Percentiles rank a stretch among this genome's conserved stretches.
These are phyloP conservation scores for Dichetophora obliterata DNA, from an alignment of 2,888 invertebrate genomes.

Conservation along the genomic window DNA sequence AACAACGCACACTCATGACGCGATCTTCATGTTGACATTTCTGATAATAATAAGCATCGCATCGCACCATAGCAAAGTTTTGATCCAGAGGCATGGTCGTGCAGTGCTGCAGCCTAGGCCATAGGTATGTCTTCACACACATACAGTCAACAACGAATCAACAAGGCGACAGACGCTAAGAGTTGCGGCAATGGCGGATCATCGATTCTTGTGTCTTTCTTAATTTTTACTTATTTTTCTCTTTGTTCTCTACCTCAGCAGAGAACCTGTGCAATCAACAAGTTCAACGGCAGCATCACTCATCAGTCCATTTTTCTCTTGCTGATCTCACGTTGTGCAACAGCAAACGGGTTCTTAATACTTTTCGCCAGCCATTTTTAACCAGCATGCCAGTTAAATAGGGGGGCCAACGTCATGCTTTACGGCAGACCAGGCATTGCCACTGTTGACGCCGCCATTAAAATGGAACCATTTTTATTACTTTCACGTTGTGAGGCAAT, in stretches of 20 bases:
- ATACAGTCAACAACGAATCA: conserved; percentile 13
- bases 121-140: background rate
- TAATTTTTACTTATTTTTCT: background rate
- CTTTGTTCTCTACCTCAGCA: background rate
- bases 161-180: background rate
- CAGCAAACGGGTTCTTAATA: conserved; percentile 36
- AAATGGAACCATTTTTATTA: conserved; percentile 24
- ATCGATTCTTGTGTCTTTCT: background rate
- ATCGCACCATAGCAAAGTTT: background rate
- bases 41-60: background rate
- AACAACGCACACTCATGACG: background rate
- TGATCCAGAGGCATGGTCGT: background rate
- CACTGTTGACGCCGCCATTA: conserved; percentile 30
- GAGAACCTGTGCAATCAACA: conserved; percentile 21
- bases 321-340: conserved; percentile 11
- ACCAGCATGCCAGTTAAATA: background rate
- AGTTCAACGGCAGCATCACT: conserved; percentile 36
- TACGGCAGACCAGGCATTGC: background rate
- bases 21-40: background rate
- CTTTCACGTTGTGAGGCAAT: conserved; percentile 38
- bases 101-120: too few species aligned
- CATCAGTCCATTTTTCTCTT: conserved; percentile 35
- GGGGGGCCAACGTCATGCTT: background rate
- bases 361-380: conserved; percentile 5
- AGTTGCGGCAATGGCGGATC: conserved; percentile 34